Conservation (phyloP, 2,888 invertebrate genomes). For the Norana najaformis region DNA sequence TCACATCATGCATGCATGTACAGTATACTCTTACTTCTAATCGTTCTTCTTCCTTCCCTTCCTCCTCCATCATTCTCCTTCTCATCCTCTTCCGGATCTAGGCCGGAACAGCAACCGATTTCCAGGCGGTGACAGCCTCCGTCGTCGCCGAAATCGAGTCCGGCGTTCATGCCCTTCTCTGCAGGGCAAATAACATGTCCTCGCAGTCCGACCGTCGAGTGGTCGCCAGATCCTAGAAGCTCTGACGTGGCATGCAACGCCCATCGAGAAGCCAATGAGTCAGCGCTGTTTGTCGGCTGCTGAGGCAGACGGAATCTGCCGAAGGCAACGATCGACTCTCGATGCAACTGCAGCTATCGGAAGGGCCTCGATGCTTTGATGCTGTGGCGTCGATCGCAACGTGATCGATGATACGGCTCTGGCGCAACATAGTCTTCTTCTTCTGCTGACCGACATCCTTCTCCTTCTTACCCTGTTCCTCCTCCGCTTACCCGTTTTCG, state of each 20-base stretch:
- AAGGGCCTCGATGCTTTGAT: neutral
- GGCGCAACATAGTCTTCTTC: neutral
- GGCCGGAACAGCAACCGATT: neutral
- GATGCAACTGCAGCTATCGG: neutral
- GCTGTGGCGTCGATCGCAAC: neutral
- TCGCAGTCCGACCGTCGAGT: neutral
- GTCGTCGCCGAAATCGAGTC: neutral
- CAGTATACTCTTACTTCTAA: neutral
- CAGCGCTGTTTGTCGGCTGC: neutral
- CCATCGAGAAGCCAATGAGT: neutral
- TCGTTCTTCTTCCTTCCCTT: neutral
- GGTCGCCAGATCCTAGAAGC: neutral
- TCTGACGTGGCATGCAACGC: slow-evolving; percentile 13
- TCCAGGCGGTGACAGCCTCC: neutral
- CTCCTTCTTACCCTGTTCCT: neutral
- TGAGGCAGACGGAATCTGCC: neutral
- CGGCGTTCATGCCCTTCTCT: neutral
- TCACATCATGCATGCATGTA: neutral
- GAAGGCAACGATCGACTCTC: neutral
- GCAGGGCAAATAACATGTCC: neutral
- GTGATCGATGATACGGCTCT: neutral
- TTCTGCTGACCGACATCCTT: no score
- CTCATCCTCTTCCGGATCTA: neutral
- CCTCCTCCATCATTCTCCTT: neutral
- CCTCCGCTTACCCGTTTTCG: neutral